Conservation (phyloP, 2,797 vertebrate genomes). For the Etheostoma perlongum region DNA sequence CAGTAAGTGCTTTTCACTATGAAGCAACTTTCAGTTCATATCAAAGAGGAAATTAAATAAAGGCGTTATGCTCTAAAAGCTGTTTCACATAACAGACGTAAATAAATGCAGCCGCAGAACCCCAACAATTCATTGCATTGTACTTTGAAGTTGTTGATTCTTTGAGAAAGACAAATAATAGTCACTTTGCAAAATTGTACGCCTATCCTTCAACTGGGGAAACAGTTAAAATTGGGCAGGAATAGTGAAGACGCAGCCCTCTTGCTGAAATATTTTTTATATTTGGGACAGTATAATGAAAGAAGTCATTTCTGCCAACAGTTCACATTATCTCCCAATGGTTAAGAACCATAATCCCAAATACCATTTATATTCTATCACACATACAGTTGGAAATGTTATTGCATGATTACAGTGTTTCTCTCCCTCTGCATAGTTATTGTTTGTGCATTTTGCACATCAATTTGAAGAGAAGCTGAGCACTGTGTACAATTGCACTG, state of each 20-base stretch:
- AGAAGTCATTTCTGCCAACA: conserved; percentile 83
- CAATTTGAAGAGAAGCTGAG: conserved; percentile 82
- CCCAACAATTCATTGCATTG: conserved; percentile 79
- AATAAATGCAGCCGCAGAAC: conserved; percentile 75
- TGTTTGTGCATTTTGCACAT: conserved; percentile 86
- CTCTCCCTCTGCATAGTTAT: conserved; percentile 76
- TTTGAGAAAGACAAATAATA: conserved; percentile 85
- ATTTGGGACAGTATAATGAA: conserved; percentile 84
- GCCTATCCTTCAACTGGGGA: conserved; percentile 80
- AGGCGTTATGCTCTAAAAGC: conserved; percentile 60
- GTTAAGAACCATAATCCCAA: conserved; percentile 84
- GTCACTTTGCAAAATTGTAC: conserved; percentile 86
- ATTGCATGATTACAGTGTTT: conserved; percentile 84
- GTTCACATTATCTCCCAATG: conserved; percentile 83
- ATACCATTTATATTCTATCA: conserved; percentile 82
- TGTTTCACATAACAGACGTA: conserved; percentile 64
- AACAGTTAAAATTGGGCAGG: conserved; percentile 79
- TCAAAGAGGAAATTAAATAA: conserved; percentile 55
- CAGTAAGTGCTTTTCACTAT: conserved; percentile 60
- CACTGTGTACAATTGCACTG: conserved; percentile 78
- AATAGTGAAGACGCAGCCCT: conserved; percentile 72
- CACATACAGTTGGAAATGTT: conserved; percentile 80
- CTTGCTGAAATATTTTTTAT: conserved; percentile 75
- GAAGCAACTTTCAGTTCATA: conserved; percentile 50
- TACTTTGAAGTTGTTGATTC: conserved; percentile 86